Evolutionary conservation across 1,140 invertebrate genomes (phyloP).

Genomic region (Bombus soroeensis): DNA sequence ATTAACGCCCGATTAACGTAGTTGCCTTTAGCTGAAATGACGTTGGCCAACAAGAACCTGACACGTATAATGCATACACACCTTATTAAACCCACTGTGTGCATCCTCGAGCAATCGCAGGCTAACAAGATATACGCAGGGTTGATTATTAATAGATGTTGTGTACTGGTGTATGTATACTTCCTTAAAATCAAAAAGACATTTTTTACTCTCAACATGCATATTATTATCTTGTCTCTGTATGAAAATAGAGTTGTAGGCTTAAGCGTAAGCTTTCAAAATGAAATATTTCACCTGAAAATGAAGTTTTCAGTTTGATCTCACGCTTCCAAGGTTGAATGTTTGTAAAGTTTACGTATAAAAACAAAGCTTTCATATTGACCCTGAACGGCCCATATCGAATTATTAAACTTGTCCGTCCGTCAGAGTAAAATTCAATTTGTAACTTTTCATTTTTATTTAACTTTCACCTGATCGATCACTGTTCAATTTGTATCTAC

Average conservation of each 20-base stretch:
- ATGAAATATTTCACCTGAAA: no score
- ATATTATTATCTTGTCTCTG: neutral
- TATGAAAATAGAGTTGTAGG: neutral
- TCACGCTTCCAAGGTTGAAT: neutral
- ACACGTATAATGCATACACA: neutral
- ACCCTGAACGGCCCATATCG: neutral
- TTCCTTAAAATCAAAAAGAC: neutral
- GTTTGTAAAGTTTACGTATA: neutral
- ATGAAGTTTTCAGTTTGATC: no score
- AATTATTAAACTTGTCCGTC: neutral
- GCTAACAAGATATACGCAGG: neutral
- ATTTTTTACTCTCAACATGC: neutral
- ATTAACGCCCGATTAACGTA: slow-evolving; percentile 48
- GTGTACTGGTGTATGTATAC: neutral
- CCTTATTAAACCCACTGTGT: neutral
- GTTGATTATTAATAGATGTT: neutral
- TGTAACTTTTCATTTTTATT: neutral
- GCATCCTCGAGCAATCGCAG: neutral
- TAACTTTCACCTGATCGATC: neutral
- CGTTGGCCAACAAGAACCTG: slow-evolving; percentile 20
- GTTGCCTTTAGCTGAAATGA: slow-evolving; percentile 20
- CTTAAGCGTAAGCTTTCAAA: neutral
- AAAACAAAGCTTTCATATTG: neutral
- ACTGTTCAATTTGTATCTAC: neutral
- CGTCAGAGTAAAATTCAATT: neutral